These are phyloP conservation scores for Tauraco hartlaubi DNA, from an alignment of 2,797 vertebrate species.

Conservation along the genomic window DNA sequence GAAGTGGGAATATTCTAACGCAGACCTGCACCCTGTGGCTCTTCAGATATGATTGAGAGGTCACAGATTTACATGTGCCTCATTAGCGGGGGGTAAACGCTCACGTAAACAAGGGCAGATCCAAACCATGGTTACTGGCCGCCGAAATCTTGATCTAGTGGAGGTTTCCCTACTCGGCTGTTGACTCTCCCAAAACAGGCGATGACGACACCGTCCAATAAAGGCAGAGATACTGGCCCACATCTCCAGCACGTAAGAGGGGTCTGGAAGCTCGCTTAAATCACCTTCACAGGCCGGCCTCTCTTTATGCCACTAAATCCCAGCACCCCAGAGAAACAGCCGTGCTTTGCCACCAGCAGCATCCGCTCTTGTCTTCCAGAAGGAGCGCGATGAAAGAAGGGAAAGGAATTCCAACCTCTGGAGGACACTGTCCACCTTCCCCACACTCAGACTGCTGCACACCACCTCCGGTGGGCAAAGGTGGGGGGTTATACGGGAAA, in stretches of 20 bases:
- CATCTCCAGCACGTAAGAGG: neutral
- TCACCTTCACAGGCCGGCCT: neutral
- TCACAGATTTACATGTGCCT: neutral
- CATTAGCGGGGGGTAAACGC: neutral
- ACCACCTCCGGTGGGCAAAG: neutral
- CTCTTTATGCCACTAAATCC: neutral
- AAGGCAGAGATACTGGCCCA: neutral
- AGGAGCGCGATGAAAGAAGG: neutral
- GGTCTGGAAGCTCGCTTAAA: neutral
- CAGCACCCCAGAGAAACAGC: neutral
- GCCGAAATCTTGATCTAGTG: neutral
- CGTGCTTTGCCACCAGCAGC: neutral
- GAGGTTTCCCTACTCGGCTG: neutral
- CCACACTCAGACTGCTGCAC: neutral
- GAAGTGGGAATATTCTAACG: neutral
- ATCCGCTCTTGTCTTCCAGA: neutral
- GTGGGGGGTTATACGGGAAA: rapidly evolving
- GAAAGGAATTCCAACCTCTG: neutral
- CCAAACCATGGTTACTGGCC: neutral
- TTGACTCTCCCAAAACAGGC: neutral
- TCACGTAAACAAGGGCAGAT: constrained; percentile 22
- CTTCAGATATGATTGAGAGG: neutral
- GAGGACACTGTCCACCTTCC: neutral
- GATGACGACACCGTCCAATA: neutral
- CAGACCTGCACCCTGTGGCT: neutral